Base-by-base conservation (phyloP, 1,140 invertebrate genomes). In the Aradophagus sp. region DNA sequence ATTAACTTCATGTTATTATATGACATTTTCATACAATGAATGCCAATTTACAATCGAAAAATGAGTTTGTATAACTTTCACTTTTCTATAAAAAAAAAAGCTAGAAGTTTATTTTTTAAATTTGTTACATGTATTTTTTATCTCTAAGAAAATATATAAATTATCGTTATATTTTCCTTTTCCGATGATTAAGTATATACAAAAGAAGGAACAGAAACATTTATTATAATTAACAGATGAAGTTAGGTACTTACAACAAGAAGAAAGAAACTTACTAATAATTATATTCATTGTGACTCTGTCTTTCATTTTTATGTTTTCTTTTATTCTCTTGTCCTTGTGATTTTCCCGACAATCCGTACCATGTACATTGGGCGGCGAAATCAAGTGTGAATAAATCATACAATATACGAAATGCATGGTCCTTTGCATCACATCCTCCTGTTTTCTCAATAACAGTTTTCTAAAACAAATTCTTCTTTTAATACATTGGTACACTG, bases 241-340 rank as follows among this genome's bases (percentile, higher is more conserved):
- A 20, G 20, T 38, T 38, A n/a, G 11, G n/a, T 38, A n/a, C 12
- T 19, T 38, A 38, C 19, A 20, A 38, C 7, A 2, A 17, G 20
- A 42, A 23, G 20, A 23, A 23, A 13, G 15, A 5, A 7, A 27
- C 26, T 44, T 44, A 44, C 41, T 10, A 20, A 5, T 48, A 17
- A 48, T 48, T 17, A 26, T 48, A 5, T 5, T 35, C 45, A 36
- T 48, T 7, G 2, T 14, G 2, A 5, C 8, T 36, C 7, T 12
- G 7, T 36, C 45, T 10, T 48, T 48, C 32, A 48, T 48, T 35
- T 35, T 48, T 11, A 48, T 23, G 17, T 48, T 48, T 23, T 23
- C 20, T 23, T 23, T 23, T 23, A 5, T 23, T 5, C 8, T 23
- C 8, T 8, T 8, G 20, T 23, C 8, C 20, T 23, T 23, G 4